Base-by-base conservation (phyloP, 2,797 vertebrate species). In the Chromis chromis region DNA sequence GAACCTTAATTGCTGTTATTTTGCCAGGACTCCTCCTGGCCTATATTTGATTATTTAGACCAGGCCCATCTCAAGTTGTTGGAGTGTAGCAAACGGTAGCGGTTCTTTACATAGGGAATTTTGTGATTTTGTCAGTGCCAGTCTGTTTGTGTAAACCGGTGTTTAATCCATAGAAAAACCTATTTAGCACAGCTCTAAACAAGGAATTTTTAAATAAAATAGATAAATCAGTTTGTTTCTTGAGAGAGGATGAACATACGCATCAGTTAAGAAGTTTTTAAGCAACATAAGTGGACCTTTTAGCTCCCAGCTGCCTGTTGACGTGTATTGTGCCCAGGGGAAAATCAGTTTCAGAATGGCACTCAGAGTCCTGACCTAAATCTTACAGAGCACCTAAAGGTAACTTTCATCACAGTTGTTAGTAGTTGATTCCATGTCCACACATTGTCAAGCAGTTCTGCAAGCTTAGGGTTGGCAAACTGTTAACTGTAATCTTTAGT, bases 1-100 rank as follows among this genome's bases (percentile, higher is more conserved):
- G 81, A 86, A 82, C 64, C 82, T 86, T 92, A 87, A 92, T 89
- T 91, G 87, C 71, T 76, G 74, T 72, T 76, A 57, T 60, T 72
- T 54, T 86, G 87, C 80, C 86, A 91, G 71, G 55, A 64, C 66
- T 89, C 76, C 65, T 81, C 73, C 71, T 81, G 82, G 44, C 88
- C 83, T 81, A 73, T 68, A 82, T 88, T 78, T 77, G 42, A 81
- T 74, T 72, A 69, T 86, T 84, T 70, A 80, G 44, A 53, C 61
- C 56, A 65, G 66, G 40, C 73, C 67, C 54, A 55, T 67, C 64
- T 79, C 62, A 76, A 11, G 44, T 68, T 70, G 24, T 70, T 22
- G 24, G 50, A 62, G 48, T 48, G 49, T 53, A 36, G 21, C 19
- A 57, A 56, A 78, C 65, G 17, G 72, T 39, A n/a, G 13, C 1